Evolutionary conservation across 2,113 vertebrate species (phyloP).

Genomic region (Indicator indicator): DNA sequence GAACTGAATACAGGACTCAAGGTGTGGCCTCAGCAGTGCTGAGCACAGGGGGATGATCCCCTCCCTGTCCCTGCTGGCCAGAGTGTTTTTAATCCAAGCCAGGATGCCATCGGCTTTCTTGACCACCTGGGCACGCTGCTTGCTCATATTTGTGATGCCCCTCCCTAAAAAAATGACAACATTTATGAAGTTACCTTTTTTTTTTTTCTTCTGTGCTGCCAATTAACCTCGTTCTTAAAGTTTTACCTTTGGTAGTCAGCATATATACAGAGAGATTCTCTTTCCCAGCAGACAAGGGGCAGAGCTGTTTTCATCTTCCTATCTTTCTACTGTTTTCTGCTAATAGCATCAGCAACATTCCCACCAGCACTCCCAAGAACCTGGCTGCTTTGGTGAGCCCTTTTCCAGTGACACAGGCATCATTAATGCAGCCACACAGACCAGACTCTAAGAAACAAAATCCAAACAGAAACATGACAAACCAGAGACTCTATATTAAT

Average conservation of each 20-base stretch:
- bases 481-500: neutral
- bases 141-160: neutral
- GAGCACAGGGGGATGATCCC: too few species aligned
- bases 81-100: too few species aligned
- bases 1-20: too few species aligned
- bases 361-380: neutral
- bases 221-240: neutral
- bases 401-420: neutral
- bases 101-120: too few species aligned
- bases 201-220: neutral
- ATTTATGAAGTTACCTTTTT: neutral
- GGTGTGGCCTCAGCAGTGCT: too few species aligned
- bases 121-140: too few species aligned
- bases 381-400: neutral
- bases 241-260: neutral
- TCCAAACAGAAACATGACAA: neutral
- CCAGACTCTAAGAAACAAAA: neutral
- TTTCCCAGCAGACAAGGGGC: neutral
- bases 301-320: neutral
- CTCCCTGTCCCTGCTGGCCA: too few species aligned
- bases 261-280: neutral
- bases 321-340: neutral
- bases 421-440: neutral
- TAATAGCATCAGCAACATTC: neutral
- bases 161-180: neutral